A percentile compares a stretch with the other conserved stretches of the same genome.
phyloP scores from a whole-genome alignment of 2,888 invertebrate species.

The Eupithecia centaureata region DNA sequence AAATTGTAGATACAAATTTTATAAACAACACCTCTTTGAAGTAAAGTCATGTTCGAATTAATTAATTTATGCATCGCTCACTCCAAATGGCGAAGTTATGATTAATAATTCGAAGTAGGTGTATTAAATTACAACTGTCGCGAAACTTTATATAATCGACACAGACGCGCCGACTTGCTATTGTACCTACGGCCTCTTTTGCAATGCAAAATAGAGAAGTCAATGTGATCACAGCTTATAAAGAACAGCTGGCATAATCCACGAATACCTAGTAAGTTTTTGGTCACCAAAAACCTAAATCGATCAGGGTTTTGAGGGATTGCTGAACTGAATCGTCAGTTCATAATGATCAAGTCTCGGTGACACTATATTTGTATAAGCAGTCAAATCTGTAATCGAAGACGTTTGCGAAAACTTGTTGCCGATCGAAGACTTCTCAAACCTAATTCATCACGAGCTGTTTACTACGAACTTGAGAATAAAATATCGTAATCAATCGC shows the following conservation, averaged over 20 bases:
- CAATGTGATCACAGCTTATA: constrained; percentile 20
- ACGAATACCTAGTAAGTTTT: not conserved
- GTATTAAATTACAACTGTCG: constrained; percentile 27
- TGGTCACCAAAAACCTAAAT: not conserved
- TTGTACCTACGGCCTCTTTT: constrained; percentile 30
- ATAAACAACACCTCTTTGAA: constrained; percentile 6
- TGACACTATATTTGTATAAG: not conserved
- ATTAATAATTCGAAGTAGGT: constrained; percentile 17
- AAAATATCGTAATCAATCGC: no score
- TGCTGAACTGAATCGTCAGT: not conserved
- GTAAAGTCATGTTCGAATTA: constrained; percentile 10
- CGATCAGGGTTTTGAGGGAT: not conserved
- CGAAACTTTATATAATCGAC: constrained; percentile 32
- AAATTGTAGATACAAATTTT: not conserved
- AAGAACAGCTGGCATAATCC: not conserved
- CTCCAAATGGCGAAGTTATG: constrained; percentile 8
- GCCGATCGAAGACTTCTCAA: no score
- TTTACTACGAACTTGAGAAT: no score
- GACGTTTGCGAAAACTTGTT: not conserved
- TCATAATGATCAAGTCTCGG: not conserved
- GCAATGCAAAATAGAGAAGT: constrained; percentile 33
- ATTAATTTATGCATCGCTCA: constrained; percentile 17
- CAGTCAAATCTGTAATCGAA: not conserved
- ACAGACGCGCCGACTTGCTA: constrained; percentile 22
- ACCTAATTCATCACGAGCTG: not conserved